Percentiles rank a stretch among this genome's conserved stretches.
Evolutionary conservation across 2,888 invertebrate genomes (phyloP).

Genomic region (Dioctria linearis): DNA sequence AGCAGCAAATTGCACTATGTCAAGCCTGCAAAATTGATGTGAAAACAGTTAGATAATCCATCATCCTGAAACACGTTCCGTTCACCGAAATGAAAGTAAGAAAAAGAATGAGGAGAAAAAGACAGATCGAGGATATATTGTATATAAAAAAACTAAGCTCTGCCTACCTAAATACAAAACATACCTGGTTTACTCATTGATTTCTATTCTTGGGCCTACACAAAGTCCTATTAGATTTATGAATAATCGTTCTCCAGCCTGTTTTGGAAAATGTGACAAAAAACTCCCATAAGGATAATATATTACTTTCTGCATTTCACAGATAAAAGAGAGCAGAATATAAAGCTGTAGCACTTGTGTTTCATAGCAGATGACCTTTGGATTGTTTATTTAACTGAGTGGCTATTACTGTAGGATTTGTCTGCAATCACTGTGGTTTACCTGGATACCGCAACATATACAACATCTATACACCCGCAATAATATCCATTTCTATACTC

Average conservation of each 20-base stretch:
- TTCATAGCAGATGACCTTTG: slow-evolving; percentile 35
- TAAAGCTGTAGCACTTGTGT: slow-evolving; percentile 34
- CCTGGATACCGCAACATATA: no score
- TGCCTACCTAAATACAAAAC: neutral
- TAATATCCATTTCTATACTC: slow-evolving; percentile 16
- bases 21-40: slow-evolving; percentile 53
- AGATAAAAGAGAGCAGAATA: slow-evolving; percentile 12
- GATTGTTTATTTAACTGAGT: slow-evolving; percentile 7
- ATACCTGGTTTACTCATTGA: slow-evolving; percentile 1
- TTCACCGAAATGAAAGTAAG: neutral
- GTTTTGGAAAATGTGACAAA: slow-evolving; percentile 38
- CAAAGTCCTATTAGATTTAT: slow-evolving; percentile 51
- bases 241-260: slow-evolving; percentile 12
- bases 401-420: slow-evolving; percentile 40
- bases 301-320: slow-evolving; percentile 46
- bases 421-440: slow-evolving; percentile 47
- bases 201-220: slow-evolving; percentile 29
- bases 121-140: neutral
- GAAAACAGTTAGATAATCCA: slow-evolving; percentile 49
- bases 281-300: slow-evolving; percentile 48
- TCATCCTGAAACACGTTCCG: slow-evolving; percentile 23
- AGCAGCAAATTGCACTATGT: slow-evolving; percentile 52
- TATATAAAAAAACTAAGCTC: neutral
- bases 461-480: no score
- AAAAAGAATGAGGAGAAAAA: neutral